Evolutionary conservation across 2,797 vertebrate species (phyloP).

Genomic region (Alca torda): DNA sequence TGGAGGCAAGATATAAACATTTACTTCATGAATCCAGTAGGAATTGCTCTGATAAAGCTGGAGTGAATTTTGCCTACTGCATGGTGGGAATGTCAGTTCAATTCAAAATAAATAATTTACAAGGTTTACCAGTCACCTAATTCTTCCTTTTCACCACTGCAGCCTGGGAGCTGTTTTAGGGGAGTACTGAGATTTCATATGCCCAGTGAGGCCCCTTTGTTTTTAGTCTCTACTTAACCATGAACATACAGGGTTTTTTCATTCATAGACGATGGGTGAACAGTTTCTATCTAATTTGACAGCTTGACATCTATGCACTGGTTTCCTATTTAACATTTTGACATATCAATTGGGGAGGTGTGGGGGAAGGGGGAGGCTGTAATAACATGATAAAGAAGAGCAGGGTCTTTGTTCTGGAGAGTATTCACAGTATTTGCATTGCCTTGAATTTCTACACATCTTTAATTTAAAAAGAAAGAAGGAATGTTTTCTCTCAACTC

Average conservation of each 20-base stretch:
- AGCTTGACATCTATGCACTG: background rate
- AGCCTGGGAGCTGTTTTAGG: background rate
- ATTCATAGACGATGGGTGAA: background rate
- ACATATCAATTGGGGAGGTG: background rate
- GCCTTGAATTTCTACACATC: background rate
- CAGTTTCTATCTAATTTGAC: background rate
- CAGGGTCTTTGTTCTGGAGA: background rate
- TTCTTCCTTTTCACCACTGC: background rate
- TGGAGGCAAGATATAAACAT: background rate
- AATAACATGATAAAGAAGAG: background rate
- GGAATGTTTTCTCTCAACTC: background rate
- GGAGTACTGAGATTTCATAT: background rate
- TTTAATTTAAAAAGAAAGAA: background rate
- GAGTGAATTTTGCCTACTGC: background rate
- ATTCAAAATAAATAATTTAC: background rate
- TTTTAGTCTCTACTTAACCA: background rate
- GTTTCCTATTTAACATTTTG: background rate
- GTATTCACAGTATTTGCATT: background rate
- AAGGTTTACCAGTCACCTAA: fast-evolving
- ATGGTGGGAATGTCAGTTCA: background rate
- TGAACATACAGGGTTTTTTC: background rate
- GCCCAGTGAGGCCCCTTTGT: background rate
- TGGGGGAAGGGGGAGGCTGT: background rate
- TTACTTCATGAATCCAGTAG: background rate
- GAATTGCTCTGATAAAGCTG: background rate